Evolutionary conservation across 1,140 invertebrate species (phyloP).

Genomic region (Lepidurus packardi): DNA sequence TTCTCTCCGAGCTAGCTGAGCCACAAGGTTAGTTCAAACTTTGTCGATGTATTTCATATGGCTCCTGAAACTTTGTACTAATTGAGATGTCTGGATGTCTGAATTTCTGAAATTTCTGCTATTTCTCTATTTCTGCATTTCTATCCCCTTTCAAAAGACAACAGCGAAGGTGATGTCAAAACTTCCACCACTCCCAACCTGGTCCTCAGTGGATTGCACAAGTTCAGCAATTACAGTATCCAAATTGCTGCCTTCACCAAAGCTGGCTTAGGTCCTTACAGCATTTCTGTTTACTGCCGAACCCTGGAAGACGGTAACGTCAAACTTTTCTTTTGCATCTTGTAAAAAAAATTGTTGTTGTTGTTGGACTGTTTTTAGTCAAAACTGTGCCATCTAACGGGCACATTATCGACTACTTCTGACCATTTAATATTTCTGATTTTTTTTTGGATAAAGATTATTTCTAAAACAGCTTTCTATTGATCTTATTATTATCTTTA

Average conservation of each 20-base stretch:
- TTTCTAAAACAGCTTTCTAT: too few relatives aligned
- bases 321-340: slow-evolving; percentile 9
- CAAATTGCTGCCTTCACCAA: slow-evolving; percentile 78
- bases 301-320: slow-evolving; percentile 81
- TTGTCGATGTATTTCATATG: neutral
- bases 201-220: slow-evolving; percentile 60
- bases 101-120: neutral
- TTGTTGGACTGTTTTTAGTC: too few relatives aligned
- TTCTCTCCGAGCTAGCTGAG: slow-evolving; percentile 60
- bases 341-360: too few relatives aligned
- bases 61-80: neutral
- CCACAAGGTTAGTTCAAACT: slow-evolving; percentile 43
- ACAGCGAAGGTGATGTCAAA: slow-evolving; percentile 58
- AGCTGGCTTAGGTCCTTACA: slow-evolving; percentile 79
- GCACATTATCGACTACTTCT: too few relatives aligned
- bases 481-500: too few relatives aligned
- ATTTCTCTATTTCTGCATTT: neutral
- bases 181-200: slow-evolving; percentile 61
- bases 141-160: neutral
- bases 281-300: slow-evolving; percentile 75
- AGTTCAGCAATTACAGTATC: slow-evolving; percentile 70
- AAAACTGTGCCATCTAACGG: too few relatives aligned
- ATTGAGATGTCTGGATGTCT: neutral
- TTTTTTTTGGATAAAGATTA: too few relatives aligned
- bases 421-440: too few relatives aligned